A percentile compares a stretch with the other conserved stretches of the same genome.
Evolutionary conservation across 2,888 invertebrate species (phyloP).

Genomic region (Deilephila elpenor): DNA sequence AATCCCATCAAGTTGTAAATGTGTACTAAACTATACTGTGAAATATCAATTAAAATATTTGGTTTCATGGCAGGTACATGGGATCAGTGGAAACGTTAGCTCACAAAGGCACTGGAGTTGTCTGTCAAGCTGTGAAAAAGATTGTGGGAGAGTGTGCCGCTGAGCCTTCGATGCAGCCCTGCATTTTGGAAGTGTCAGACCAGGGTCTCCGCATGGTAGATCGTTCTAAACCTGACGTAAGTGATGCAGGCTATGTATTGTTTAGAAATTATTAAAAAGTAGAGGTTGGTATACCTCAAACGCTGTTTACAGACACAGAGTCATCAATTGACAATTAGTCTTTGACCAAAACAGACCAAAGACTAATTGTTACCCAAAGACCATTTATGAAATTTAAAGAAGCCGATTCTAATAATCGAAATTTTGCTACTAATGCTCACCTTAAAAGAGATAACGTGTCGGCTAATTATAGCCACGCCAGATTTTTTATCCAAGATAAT

Average conservation of each 20-base stretch:
- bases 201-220: constrained; percentile 98
- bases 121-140: constrained; percentile 95
- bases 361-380: too few relatives aligned
- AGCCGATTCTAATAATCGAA: too few relatives aligned
- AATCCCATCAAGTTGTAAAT: neutral
- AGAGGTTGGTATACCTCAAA: too few relatives aligned
- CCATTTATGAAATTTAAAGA: too few relatives aligned
- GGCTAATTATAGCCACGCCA: neutral
- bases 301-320: too few relatives aligned
- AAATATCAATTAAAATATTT: neutral
- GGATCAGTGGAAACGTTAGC: constrained; percentile 98
- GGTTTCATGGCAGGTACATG: constrained; percentile 86
- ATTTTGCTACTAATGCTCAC: neutral
- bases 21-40: neutral
- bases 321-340: too few relatives aligned
- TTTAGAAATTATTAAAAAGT: neutral
- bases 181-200: constrained; percentile 97
- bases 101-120: constrained; percentile 98
- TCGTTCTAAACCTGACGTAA: constrained; percentile 90
- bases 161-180: constrained; percentile 91
- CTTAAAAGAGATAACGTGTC: neutral
- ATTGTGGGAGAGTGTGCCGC: constrained; percentile 89
- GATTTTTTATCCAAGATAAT: constrained; percentile 3
- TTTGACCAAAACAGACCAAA: too few relatives aligned
- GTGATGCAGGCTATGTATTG: constrained; percentile 41